Percentiles rank a stretch among this genome's conserved stretches.
These are phyloP conservation scores for Lagopus leucura DNA, from an alignment of 2,113 vertebrate species.

Conservation along the genomic window DNA sequence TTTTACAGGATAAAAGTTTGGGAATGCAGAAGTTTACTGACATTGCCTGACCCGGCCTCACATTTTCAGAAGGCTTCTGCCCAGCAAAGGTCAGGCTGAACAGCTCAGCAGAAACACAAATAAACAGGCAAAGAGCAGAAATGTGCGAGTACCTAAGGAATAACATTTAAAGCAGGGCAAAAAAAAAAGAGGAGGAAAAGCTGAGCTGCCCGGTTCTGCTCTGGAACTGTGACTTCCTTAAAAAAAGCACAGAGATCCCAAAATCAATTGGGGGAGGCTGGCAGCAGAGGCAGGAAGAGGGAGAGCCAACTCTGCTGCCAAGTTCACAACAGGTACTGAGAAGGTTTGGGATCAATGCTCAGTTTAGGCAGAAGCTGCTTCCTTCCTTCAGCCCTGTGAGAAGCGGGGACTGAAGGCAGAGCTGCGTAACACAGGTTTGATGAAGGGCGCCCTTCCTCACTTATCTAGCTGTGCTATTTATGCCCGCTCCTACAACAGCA, in stretches of 20 bases:
- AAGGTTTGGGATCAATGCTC: conserved; percentile 29
- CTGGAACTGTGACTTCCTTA: not conserved
- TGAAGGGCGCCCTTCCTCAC: conserved; percentile 39
- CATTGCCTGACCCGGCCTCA: not conserved
- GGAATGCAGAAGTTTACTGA: conserved; percentile 47
- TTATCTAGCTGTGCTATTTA: conserved; percentile 53
- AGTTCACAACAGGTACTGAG: conserved; percentile 65
- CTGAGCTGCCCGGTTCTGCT: not conserved
- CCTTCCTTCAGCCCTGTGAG: conserved; percentile 34
- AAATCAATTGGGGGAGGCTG: conserved; percentile 14
- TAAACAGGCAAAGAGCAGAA: not conserved
- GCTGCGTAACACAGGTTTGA: conserved; percentile 8
- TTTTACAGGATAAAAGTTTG: conserved; percentile 64
- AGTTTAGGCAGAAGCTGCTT: conserved; percentile 50
- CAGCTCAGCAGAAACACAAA: conserved; percentile 24
- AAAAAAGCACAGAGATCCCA: conserved; percentile 10
- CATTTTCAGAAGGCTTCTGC: conserved; percentile 48
- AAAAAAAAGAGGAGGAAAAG: not conserved
- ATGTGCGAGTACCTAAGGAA: not conserved
- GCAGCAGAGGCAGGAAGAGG: not conserved
- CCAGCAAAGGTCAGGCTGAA: conserved; percentile 16
- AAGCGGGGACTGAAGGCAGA: conserved; percentile 52
- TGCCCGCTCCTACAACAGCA: conserved; percentile 44
- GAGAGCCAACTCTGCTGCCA: conserved; percentile 38
- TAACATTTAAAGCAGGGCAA: not conserved